Evolutionary conservation across 2,888 invertebrate species (phyloP).

Genomic region (Parapristionchus giblindavisi): DNA sequence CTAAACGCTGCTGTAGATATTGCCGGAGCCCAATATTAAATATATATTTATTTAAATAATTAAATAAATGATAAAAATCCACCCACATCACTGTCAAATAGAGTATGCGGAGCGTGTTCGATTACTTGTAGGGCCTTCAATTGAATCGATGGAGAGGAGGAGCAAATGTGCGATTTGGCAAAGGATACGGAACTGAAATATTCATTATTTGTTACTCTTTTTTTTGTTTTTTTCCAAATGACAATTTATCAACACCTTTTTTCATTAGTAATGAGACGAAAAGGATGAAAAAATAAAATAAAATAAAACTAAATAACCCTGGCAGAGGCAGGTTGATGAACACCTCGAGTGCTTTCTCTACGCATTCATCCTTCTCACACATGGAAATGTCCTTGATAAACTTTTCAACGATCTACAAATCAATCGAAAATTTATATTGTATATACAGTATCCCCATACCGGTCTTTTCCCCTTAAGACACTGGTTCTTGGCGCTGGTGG

Average conservation of each 20-base stretch:
- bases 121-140: constrained; percentile 48
- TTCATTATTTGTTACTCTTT: constrained; percentile 32
- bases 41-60: too few species aligned
- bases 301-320: background rate
- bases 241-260: background rate
- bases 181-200: constrained; percentile 10
- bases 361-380: constrained; percentile 27
- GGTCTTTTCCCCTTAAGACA: constrained; percentile 55
- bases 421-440: background rate
- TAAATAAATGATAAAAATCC: background rate
- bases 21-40: too few species aligned
- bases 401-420: constrained; percentile 51
- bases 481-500: constrained; percentile 49
- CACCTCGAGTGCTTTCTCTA: constrained; percentile 18
- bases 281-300: too few species aligned
- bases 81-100: constrained; percentile 45
- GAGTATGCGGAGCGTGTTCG: constrained; percentile 13
- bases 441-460: constrained; percentile 35
- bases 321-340: constrained; percentile 25
- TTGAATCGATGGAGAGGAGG: constrained; percentile 7
- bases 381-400: constrained; percentile 48
- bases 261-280: background rate
- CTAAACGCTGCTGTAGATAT: too few species aligned
- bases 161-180: constrained; percentile 18
- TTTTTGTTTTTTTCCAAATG: background rate